Conservation (phyloP, 2,797 vertebrate species). For the Galago senegalensis region DNA sequence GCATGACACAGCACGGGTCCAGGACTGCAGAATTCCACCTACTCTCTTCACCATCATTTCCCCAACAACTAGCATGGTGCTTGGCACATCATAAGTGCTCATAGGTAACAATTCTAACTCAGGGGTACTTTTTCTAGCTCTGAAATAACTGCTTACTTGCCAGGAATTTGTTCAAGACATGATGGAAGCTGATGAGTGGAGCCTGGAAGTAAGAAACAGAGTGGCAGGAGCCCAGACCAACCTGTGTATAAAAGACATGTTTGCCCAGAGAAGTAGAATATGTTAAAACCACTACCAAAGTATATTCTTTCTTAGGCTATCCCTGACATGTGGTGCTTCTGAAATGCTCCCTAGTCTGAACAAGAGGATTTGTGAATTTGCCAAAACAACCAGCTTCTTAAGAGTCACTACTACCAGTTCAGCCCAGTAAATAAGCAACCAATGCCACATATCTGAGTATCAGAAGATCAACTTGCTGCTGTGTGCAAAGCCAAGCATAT, state of each 20-base stretch:
- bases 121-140: neutral
- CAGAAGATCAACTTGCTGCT: neutral
- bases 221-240: neutral
- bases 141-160: neutral
- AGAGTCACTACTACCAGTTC: neutral
- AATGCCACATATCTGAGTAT: rapidly evolving
- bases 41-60: neutral
- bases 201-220: neutral
- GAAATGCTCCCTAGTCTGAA: neutral
- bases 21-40: neutral
- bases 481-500: neutral
- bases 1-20: neutral
- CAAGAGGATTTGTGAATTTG: neutral
- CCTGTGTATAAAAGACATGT: slow-evolving; percentile 54
- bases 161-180: neutral
- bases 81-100: neutral
- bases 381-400: neutral
- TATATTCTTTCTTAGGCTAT: slow-evolving; percentile 54
- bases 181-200: neutral
- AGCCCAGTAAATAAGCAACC: neutral
- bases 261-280: neutral
- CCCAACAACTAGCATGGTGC: neutral
- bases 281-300: slow-evolving; percentile 28
- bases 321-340: neutral
- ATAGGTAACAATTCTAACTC: neutral